These are phyloP conservation scores for Euglossa dilemma DNA, from an alignment of 1,140 invertebrate genomes.

Conservation along the genomic window DNA sequence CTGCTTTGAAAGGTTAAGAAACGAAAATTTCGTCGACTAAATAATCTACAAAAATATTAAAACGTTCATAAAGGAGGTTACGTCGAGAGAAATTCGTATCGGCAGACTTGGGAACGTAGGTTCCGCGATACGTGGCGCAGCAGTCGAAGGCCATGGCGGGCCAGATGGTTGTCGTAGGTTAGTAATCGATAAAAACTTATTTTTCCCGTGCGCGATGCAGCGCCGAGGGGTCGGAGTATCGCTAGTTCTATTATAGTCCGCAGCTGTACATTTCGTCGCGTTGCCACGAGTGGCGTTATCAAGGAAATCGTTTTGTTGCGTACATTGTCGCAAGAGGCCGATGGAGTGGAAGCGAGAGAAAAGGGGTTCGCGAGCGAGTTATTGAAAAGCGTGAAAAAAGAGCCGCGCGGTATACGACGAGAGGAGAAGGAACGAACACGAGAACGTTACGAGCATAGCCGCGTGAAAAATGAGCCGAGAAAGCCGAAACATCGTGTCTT, in stretches of 20 bases:
- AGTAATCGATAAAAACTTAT: constrained; percentile 72
- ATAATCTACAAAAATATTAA: no score
- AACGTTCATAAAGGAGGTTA: neutral
- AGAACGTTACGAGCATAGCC: neutral
- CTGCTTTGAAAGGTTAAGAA: no score
- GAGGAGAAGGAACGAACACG: neutral
- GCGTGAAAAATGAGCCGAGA: constrained; percentile 21
- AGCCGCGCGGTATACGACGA: neutral
- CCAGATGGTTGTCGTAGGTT: constrained; percentile 74
- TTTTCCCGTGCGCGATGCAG: constrained; percentile 51
- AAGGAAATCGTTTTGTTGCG: constrained; percentile 61
- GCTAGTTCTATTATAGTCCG: constrained; percentile 56
- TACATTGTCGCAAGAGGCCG: constrained; percentile 43
- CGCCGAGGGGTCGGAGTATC: constrained; percentile 17
- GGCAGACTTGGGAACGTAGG: constrained; percentile 52
- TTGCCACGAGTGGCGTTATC: constrained; percentile 57
- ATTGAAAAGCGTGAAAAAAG: constrained; percentile 57
- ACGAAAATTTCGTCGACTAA: no score
- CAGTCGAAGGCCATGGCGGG: constrained; percentile 6
- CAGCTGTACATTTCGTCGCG: constrained; percentile 56
- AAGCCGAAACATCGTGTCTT: constrained; percentile 22
- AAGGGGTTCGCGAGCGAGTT: constrained; percentile 23
- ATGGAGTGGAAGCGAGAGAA: constrained; percentile 31
- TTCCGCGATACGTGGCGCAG: constrained; percentile 6
- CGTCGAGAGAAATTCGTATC: neutral